Conservation (phyloP, 2,797 vertebrate genomes). For the Periparus ater region DNA sequence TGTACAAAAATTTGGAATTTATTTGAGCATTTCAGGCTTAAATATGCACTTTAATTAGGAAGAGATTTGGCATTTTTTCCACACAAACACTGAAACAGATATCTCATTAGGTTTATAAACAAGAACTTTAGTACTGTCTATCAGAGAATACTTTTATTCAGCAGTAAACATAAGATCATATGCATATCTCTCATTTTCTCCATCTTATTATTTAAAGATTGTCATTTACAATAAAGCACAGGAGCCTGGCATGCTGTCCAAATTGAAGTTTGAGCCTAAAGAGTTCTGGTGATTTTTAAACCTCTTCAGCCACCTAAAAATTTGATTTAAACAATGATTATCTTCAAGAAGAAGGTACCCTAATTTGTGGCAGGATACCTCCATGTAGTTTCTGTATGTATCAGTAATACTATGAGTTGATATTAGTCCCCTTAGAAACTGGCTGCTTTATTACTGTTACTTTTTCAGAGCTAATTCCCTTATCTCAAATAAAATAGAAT, state of each 20-base stretch:
- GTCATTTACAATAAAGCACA: background rate
- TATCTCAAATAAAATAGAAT: background rate
- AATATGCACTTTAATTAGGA: background rate
- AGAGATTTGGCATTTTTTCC: background rate
- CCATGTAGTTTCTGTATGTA: background rate
- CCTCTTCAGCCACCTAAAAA: background rate
- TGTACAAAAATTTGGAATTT: background rate
- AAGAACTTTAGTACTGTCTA: background rate
- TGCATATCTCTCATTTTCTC: background rate
- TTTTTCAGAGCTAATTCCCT: background rate
- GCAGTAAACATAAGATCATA: background rate
- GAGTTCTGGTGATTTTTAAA: background rate
- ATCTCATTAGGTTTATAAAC: background rate
- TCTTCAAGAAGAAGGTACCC: background rate
- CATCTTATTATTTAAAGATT: background rate
- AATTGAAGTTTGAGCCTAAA: background rate
- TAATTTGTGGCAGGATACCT: background rate
- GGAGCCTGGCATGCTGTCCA: background rate
- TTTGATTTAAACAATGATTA: background rate
- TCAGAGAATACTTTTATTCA: background rate
- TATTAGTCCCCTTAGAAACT: background rate
- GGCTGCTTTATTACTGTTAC: background rate
- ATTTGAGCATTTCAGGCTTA: background rate
- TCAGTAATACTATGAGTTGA: background rate
- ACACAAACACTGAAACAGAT: background rate